Conservation (phyloP, 2,888 invertebrate genomes). For the Hydriomena furcata region DNA sequence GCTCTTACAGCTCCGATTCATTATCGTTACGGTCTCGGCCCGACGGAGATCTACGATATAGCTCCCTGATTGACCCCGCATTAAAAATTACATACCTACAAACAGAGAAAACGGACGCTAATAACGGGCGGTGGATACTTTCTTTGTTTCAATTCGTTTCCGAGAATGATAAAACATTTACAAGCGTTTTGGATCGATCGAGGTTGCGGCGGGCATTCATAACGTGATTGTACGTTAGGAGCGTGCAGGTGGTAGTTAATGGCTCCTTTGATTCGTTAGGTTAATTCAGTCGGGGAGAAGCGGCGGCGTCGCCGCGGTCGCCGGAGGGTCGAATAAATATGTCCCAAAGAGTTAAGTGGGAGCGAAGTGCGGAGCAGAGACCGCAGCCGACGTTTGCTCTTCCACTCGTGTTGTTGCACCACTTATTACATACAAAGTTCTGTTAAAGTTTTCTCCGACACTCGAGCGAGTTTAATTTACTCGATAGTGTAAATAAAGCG, state of each 20-base stretch:
- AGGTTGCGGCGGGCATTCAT: conserved; percentile 64
- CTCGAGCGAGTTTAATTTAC: conserved; percentile 84
- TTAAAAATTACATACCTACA: conserved; percentile 84
- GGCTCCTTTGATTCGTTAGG: conserved; percentile 77
- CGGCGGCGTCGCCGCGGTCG: conserved; percentile 68
- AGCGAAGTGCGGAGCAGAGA: conserved; percentile 78
- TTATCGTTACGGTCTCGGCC: conserved; percentile 77
- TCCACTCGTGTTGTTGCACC: conserved; percentile 84
- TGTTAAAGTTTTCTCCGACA: conserved; percentile 81
- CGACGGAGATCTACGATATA: conserved; percentile 80
- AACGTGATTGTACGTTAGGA: conserved; percentile 65
- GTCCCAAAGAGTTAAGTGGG: conserved; percentile 84
- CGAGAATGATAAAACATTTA: conserved; percentile 72
- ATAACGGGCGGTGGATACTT: conserved; percentile 56
- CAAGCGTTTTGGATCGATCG: conserved; percentile 63
- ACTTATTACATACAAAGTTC: conserved; percentile 84
- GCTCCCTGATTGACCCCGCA: conserved; percentile 82
- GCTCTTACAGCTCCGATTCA: conserved; percentile 77
- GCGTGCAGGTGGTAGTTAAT: conserved; percentile 63
- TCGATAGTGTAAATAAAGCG: conserved; percentile 84
- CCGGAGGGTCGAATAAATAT: conserved; percentile 84
- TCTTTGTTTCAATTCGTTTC: conserved; percentile 74
- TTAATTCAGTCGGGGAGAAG: conserved; percentile 73
- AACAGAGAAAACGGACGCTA: conserved; percentile 67
- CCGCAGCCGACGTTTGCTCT: conserved; percentile 83